Conservation (phyloP, 2,113 vertebrate genomes). For the Oceanodroma tethys region DNA sequence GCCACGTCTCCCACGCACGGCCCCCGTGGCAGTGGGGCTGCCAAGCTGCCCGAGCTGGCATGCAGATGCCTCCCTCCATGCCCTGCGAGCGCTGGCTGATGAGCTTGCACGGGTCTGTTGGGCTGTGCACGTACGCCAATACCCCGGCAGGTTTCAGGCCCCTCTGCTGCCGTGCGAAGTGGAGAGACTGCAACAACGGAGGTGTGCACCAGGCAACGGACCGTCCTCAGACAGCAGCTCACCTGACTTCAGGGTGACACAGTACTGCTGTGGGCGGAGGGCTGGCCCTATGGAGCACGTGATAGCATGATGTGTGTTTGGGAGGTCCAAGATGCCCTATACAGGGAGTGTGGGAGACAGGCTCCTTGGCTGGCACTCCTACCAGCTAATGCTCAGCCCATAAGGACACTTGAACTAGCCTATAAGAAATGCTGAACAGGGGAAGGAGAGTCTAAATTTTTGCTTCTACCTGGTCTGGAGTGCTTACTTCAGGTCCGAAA, state of each 20-base stretch:
- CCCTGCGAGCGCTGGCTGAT: neutral
- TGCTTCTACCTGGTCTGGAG: neutral
- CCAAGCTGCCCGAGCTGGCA: fast-evolving
- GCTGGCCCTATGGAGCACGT: fast-evolving
- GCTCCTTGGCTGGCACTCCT: neutral
- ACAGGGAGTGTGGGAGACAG: neutral
- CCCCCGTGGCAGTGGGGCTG: fast-evolving
- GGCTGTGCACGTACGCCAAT: neutral
- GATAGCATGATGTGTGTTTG: neutral
- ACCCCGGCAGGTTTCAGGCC: neutral
- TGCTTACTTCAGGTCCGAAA: neutral
- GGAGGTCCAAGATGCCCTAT: neutral
- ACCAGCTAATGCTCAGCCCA: neutral
- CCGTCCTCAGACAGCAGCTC: neutral
- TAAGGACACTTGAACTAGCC: neutral
- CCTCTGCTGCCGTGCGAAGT: neutral
- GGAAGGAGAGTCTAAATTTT: neutral
- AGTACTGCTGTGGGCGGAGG: neutral
- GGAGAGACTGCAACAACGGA: fast-evolving
- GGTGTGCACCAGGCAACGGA: neutral
- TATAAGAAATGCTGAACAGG: neutral
- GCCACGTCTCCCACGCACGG: fast-evolving
- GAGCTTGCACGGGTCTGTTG: neutral
- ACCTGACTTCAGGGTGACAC: neutral
- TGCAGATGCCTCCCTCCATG: neutral